Evolutionary conservation across 2,797 vertebrate genomes (phyloP).

Genomic region (Aerospiza tachiro): DNA sequence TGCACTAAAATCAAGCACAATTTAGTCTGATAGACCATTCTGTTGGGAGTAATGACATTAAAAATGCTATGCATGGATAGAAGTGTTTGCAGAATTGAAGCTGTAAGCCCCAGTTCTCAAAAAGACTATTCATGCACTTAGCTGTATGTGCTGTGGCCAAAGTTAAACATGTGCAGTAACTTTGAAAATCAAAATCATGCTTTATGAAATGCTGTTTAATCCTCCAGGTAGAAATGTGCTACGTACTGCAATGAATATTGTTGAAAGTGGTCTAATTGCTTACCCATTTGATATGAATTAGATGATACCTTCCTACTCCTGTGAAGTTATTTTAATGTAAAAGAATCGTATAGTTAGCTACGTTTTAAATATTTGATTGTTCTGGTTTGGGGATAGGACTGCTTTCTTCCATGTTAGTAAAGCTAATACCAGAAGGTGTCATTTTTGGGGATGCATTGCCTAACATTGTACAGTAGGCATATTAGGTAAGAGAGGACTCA

Average conservation of each 20-base stretch:
- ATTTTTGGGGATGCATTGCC: neutral
- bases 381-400: neutral
- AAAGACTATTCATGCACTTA: neutral
- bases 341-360: neutral
- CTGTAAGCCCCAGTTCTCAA: neutral
- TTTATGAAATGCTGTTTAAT: neutral
- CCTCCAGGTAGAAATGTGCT: neutral
- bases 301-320: neutral
- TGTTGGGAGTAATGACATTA: rapidly evolving
- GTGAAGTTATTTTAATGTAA: neutral
- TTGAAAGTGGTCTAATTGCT: neutral
- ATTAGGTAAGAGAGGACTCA: neutral
- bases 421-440: neutral
- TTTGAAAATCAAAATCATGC: neutral
- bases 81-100: neutral
- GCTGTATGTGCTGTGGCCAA: neutral
- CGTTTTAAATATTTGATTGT: neutral
- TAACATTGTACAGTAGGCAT: rapidly evolving
- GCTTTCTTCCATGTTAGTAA: neutral
- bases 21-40: neutral
- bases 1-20: neutral
- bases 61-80: neutral
- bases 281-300: neutral
- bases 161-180: neutral
- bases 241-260: rapidly evolving